Base-by-base conservation (phyloP, 2,113 vertebrate genomes). In the Mesoclemmys tuberculata region DNA sequence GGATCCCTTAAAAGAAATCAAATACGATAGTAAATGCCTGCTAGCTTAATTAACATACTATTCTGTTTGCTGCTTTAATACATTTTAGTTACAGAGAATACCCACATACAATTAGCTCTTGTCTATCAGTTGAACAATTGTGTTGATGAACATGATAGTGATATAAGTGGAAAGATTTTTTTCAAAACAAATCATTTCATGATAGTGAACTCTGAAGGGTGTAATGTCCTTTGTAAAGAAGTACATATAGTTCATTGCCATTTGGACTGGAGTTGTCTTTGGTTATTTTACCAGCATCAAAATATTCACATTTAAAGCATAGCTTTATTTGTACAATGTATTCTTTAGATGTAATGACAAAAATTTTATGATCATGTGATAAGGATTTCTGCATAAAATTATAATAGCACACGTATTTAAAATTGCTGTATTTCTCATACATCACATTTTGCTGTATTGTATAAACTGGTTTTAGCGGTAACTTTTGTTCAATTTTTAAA, bases 11-110 rank as follows among this genome's bases (percentile, higher is more conserved):
- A 85, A 85, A 91, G 90, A 85, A 83, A 24, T 61, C 88, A 88
- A 82, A 95, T 91, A 92, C 48, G 93, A n/a, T 85, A 89, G 52
- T 29, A 46, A 87, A 82, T 49, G n/a, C 80, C 90, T 90, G 54
- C 56, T 48, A 91, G 64, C 75, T 56, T 86, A 94, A 93, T 89
- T 95, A 93, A 90, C 88, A 84, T 87, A 89, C 49, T 91, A 41
- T 10, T 85, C 96, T 93, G 87, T 95, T 94, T 90, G 35, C 90
- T 84, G 86, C 35, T 87, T 87, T 81, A 64, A 80, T 82, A 92
- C 75, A 80, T 48, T 21, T 41, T 93, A 87, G 88, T 80, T 79
- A 49, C 78, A 94, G 78, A 27, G 58, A 86, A 79, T 95, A 97
- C 61, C 80, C 49, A 1, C 6, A 41, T 74, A 46, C 5, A 52